A percentile compares a stretch with the other conserved stretches of the same genome.
Evolutionary conservation across 2,888 invertebrate species (phyloP).

Genomic region (Lycia hirtaria): DNA sequence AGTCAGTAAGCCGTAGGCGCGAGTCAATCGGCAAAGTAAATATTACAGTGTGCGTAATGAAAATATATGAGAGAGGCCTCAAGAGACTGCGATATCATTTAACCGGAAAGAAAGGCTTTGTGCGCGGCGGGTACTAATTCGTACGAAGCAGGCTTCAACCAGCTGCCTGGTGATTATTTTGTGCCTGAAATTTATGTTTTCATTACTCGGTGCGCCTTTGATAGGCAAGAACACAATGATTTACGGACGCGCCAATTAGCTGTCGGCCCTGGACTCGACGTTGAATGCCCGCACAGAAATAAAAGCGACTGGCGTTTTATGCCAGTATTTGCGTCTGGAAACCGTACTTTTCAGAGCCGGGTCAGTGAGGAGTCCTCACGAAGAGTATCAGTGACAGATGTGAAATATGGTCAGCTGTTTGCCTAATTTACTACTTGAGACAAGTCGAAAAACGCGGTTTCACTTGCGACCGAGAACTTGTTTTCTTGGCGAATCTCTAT

Average conservation of each 20-base stretch:
- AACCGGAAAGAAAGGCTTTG: slow-evolving; percentile 18
- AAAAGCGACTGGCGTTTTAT: slow-evolving; percentile 1
- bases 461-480: too few species aligned
- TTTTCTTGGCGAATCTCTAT: too few species aligned
- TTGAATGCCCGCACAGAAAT: background rate
- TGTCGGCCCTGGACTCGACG: background rate
- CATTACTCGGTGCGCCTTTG: slow-evolving; percentile 15
- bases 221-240: slow-evolving; percentile 10
- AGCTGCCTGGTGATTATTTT: slow-evolving; percentile 18
- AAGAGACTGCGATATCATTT: slow-evolving; percentile 14
- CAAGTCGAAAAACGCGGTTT: too few species aligned
- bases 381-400: too few species aligned
- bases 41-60: slow-evolving; percentile 26
- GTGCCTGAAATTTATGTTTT: slow-evolving; percentile 20
- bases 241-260: slow-evolving; percentile 1
- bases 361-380: too few species aligned
- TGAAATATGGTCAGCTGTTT: too few species aligned
- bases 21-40: slow-evolving; percentile 35
- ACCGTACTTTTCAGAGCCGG: background rate
- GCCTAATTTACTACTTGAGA: too few species aligned
- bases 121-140: slow-evolving; percentile 14
- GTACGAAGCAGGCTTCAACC: slow-evolving; percentile 2
- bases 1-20: slow-evolving; percentile 19
- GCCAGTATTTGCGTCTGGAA: background rate
- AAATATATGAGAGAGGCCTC: slow-evolving; percentile 17